Conservation (phyloP, 2,888 invertebrate genomes). For the Andrena trimmerana region DNA sequence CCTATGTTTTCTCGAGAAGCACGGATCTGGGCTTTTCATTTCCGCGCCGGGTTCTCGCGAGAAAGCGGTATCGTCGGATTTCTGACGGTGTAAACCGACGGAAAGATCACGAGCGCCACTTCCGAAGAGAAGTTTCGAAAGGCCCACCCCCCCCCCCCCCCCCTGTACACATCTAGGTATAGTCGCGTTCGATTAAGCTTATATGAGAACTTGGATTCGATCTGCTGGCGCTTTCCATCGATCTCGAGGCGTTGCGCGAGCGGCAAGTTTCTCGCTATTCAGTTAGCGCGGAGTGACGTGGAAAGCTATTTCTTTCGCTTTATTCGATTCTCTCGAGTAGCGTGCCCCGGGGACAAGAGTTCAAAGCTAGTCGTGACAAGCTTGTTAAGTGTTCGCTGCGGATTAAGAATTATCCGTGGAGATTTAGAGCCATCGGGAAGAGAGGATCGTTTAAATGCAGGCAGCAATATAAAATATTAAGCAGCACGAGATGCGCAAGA, state of each 20-base stretch:
- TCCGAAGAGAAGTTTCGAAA: conserved; percentile 5
- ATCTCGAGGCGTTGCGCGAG: not conserved
- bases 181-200: conserved; percentile 28
- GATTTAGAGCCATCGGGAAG: too few species aligned
- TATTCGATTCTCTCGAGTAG: not conserved
- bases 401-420: too few species aligned
- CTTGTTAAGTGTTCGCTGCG: too few species aligned
- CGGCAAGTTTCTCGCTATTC: not conserved
- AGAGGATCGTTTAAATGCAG: too few species aligned
- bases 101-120: conserved; percentile 7
- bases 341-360: not conserved
- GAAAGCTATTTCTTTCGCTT: not conserved
- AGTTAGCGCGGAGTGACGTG: not conserved
- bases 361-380: too few species aligned
- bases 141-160: not conserved
- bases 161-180: not conserved
- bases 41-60: not conserved
- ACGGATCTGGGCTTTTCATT: conserved; percentile 9
- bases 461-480: too few species aligned
- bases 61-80: not conserved
- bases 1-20: not conserved
- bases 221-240: conserved; percentile 12
- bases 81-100: conserved; percentile 20
- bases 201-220: conserved; percentile 21
- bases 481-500: too few species aligned